Evolutionary conservation across 2,113 vertebrate genomes (phyloP).

Genomic region (Barnardius zonarius): DNA sequence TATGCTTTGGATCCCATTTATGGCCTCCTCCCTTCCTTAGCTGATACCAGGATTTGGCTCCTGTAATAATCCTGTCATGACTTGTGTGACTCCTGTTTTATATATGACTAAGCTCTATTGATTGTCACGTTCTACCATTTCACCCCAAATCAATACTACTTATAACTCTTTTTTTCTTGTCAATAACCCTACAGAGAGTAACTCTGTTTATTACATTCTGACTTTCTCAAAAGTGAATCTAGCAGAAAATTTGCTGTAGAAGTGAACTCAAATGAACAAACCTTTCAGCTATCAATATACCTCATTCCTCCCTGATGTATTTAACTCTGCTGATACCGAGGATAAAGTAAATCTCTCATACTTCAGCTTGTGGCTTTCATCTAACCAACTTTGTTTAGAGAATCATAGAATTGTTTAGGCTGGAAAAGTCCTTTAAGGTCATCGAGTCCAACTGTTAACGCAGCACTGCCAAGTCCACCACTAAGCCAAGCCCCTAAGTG

Average conservation of each 20-base stretch:
- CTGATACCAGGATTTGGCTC: background rate
- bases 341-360: background rate
- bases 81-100: background rate
- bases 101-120: slow-evolving; percentile 58
- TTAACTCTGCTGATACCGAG: background rate
- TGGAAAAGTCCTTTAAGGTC: background rate
- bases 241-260: slow-evolving; percentile 8
- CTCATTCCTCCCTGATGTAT: slow-evolving; percentile 13
- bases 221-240: slow-evolving; percentile 12
- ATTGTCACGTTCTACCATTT: slow-evolving; percentile 45
- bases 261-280: slow-evolving; percentile 37
- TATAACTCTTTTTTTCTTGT: slow-evolving; percentile 15
- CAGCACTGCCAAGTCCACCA: background rate
- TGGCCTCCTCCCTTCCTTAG: background rate
- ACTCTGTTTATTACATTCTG: slow-evolving; percentile 39
- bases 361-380: background rate
- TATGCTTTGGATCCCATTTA: background rate
- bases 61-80: background rate
- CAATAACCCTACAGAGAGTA: slow-evolving; percentile 6
- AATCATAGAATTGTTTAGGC: background rate
- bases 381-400: background rate
- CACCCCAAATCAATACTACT: slow-evolving; percentile 34
- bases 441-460: background rate
- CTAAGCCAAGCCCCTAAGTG: background rate
- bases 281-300: slow-evolving; percentile 1